Base-by-base conservation (phyloP, 2,888 invertebrate genomes). In the Orgyia antiqua region DNA sequence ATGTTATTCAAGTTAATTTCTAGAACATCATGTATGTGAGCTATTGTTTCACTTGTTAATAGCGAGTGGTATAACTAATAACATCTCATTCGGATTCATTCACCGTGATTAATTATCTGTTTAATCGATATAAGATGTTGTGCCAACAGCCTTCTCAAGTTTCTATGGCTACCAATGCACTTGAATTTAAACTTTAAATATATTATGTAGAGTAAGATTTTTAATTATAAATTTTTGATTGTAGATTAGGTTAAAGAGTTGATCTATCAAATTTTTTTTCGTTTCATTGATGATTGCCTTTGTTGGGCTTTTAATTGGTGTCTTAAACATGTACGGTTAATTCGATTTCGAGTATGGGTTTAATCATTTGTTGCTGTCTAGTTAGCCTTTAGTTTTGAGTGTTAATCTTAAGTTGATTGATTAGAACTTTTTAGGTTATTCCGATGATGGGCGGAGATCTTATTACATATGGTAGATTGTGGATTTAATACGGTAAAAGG, bases 121-220 rank as follows among this genome's bases (percentile, higher is more conserved):
- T 86, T 86, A 86, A 86, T 86, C 86, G 84, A 83, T 82, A 84
- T 80, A 76, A 84, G 83, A 84, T 83, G 84, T 82, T 83, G 82
- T 83, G 82, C 84, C 83, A 86, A 86, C 84, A 84, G 73, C 75
- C 80, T 76, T 74, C 74, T 77, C 68, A 47, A 51, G 63, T 78
- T 72, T 66, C 71, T 55, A 37, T 31, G 10, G 10, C 1, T 2
- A 9, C 3, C 1, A 1, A 13, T 3, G 9, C 19, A 19, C 24
- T 23, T 10, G 5, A 67, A 47, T 51, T 37, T 64, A 12, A 39
- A 43, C 50, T 49, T 42, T 69, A 51, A 13, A 0, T 0, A 1
- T 0, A 1, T 0, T 0, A 0, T 0, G 10, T 60, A 67, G 25
- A 42, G 65, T 57, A 36, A 1, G 21, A 25, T 58, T 62, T 67